phyloP scores from a whole-genome alignment of 2,113 vertebrate genomes.

The Corythaixoides concolor region DNA sequence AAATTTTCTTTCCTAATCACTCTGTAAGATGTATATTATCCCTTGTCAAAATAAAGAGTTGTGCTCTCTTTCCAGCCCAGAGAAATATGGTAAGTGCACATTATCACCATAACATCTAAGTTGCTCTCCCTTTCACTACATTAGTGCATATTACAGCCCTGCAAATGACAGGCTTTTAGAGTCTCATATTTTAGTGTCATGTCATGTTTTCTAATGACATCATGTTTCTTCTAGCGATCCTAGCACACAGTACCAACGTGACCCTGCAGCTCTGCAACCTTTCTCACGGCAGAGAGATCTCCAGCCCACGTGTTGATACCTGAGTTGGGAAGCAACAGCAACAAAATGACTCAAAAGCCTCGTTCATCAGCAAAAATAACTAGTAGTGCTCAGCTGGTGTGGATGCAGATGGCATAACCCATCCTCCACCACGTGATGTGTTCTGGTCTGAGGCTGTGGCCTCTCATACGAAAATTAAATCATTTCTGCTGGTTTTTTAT shows the following conservation, averaged over 20 bases:
- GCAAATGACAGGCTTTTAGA: conserved; percentile 36
- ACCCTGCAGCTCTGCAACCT: not conserved
- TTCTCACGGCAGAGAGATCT: not conserved
- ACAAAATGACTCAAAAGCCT: not conserved
- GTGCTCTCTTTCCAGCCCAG: not conserved
- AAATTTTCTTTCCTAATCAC: not conserved
- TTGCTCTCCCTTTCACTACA: not conserved
- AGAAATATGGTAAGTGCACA: not conserved
- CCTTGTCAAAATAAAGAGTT: conserved; percentile 22
- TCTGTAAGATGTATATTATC: not conserved
- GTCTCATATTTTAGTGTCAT: not conserved
- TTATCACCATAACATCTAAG: not conserved
- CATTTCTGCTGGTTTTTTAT: not conserved
- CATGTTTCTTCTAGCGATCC: not conserved
- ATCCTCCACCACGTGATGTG: not conserved
- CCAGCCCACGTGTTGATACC: not conserved
- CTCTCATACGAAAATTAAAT: not conserved
- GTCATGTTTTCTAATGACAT: not conserved
- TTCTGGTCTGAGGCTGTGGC: not conserved
- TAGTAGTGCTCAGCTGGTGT: accelerated
- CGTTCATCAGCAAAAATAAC: not conserved
- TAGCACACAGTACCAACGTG: not conserved
- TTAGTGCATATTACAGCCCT: not conserved
- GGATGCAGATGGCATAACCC: accelerated
- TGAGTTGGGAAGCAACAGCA: not conserved